Base-by-base conservation (phyloP, 2,888 invertebrate species). In the Lomographa bimaculata region DNA sequence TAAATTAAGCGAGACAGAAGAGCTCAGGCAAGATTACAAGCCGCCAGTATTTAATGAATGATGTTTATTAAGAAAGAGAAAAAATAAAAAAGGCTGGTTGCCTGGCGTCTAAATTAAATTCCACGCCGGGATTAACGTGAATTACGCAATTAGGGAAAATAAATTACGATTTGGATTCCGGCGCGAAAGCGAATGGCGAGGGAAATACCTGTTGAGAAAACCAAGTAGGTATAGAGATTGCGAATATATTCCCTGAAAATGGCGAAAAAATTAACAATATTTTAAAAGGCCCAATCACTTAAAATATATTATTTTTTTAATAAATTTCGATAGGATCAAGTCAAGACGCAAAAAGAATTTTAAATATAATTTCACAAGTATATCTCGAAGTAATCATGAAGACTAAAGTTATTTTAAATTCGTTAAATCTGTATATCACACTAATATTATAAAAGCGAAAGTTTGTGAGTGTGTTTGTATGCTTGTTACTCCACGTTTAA, bases 131-230 rank as follows among this genome's bases (percentile, higher is more conserved):
- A 75, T 79, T 76, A 77, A 68, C 63, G 68, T 62, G 66, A 75
- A 78, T 75, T 73, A 76, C 71, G 68, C 68, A 78, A 79, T 79
- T 79, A 79, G 56, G 71, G 66, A 67, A 78, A 77, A 79, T 73
- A 76, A 77, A 79, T 77, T 74, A 71, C 66, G 60, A 68, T 66
- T 64, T 61, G 56, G 59, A 68, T 67, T 65, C 58, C 47, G 45
- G 54, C 41, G 47, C 62, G 54, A 50, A 56, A 50, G 46, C 46
- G 51, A 49, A 45, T 46, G 54, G 53, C 47, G 46, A 53, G 52
- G 51, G 52, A 56, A 54, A 39, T 39, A 48, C 50, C 49, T 48
- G 49, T 54, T 38, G 47, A 43, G 34, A 27, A 33, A 40, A 34
- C 26, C 26, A 42, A 34, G 24, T 37, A 46, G 24, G 42, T 4